Percentiles rank a stretch among this genome's conserved stretches.
phyloP scores from a whole-genome alignment of 2,113 vertebrate genomes.

The Apeltes quadracus region DNA sequence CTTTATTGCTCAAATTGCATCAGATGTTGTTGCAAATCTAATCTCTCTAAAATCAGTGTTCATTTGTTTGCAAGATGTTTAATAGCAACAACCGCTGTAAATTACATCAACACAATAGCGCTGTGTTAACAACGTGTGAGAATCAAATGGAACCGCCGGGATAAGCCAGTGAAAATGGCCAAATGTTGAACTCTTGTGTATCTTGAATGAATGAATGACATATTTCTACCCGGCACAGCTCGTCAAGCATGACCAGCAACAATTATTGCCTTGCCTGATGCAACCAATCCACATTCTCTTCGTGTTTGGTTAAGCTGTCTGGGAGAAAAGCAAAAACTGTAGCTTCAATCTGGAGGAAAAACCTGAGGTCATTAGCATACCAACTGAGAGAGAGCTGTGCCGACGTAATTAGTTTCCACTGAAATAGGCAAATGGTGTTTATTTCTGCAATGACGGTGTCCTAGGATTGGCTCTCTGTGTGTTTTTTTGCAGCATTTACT shows the following conservation, averaged over 20 bases:
- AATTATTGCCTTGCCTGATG: constrained; percentile 24
- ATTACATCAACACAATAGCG: constrained; percentile 8
- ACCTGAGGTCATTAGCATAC: constrained; percentile 33
- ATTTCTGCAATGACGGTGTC: constrained; percentile 27
- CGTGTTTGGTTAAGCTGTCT: constrained; percentile 24
- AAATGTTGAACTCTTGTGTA: constrained; percentile 3
- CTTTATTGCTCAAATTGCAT: constrained; percentile 20
- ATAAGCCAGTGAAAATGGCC: not conserved
- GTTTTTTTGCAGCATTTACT: constrained; percentile 23
- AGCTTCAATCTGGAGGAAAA: constrained; percentile 9
- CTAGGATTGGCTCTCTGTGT: constrained; percentile 3
- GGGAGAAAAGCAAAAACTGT: constrained; percentile 14
- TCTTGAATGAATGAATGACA: constrained; percentile 32
- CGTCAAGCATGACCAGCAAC: constrained; percentile 33
- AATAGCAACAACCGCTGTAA: constrained; percentile 1
- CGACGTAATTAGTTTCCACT: constrained; percentile 19
- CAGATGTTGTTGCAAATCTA: constrained; percentile 3
- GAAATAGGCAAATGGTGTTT: constrained; percentile 38
- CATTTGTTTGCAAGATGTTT: constrained; percentile 21
- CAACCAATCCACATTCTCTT: constrained; percentile 43
- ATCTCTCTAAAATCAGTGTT: constrained; percentile 21
- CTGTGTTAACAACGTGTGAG: not conserved
- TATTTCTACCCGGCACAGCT: constrained; percentile 26
- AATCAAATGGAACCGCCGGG: not conserved
- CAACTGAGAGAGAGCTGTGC: constrained; percentile 10